phyloP scores from a whole-genome alignment of 2,888 invertebrate genomes.

The Ormyrus labotus region DNA sequence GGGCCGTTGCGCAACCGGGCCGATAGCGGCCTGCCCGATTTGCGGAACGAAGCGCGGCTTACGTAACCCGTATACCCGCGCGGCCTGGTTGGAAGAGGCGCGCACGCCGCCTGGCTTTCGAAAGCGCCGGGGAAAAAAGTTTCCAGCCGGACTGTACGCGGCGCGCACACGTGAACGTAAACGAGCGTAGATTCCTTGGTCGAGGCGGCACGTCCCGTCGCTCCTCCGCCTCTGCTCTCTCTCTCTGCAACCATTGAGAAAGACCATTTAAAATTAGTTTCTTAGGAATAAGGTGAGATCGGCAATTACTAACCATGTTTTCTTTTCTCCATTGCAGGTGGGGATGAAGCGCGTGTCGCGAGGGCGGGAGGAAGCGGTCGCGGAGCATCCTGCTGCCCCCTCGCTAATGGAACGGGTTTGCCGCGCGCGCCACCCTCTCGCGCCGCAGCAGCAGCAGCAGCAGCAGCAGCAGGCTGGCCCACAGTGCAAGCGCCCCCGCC shows the following conservation, averaged over 20 bases:
- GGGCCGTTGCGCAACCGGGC: too few relatives aligned
- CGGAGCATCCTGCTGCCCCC: constrained; percentile 71
- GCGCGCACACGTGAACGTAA: constrained; percentile 48
- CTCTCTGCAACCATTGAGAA: too few relatives aligned
- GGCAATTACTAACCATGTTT: neutral
- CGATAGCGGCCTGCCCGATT: neutral
- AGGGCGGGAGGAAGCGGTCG: constrained; percentile 75
- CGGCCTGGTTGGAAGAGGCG: neutral
- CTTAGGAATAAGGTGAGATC: neutral
- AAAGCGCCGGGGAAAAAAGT: constrained; percentile 8
- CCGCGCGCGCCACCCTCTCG: constrained; percentile 73
- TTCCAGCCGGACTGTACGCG: constrained; percentile 39
- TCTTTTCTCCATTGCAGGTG: constrained; percentile 67
- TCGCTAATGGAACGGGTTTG: constrained; percentile 75
- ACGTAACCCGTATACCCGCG: too few relatives aligned
- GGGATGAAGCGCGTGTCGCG: constrained; percentile 76
- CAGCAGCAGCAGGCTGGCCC: constrained; percentile 58
- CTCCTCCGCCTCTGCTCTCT: constrained; percentile 13
- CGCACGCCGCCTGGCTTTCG: neutral
- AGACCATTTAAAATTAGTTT: too few relatives aligned
- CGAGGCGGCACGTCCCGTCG: constrained; percentile 41
- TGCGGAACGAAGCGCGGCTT: neutral
- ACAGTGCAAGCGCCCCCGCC: constrained; percentile 67
- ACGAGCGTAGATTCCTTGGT: constrained; percentile 52
- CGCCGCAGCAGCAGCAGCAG: constrained; percentile 64